These are phyloP conservation scores for Drosophila subobscura DNA, from an alignment of 1,140 invertebrate genomes.

Conservation along the genomic window DNA sequence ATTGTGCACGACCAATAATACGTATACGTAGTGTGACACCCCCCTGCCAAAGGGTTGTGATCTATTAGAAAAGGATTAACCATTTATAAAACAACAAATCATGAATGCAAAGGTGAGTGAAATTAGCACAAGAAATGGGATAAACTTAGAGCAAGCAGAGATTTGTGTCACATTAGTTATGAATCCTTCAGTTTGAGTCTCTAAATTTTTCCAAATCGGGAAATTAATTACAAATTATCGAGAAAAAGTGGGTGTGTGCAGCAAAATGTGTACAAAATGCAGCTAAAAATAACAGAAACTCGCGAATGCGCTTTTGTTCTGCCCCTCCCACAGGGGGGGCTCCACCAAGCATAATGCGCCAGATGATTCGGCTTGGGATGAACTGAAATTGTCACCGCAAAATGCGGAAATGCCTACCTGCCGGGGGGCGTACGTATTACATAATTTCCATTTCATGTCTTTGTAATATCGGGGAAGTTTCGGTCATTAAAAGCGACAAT, in stretches of 20 bases:
- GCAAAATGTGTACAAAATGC: constrained; percentile 16
- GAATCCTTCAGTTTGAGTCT: not conserved
- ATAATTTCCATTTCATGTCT: constrained; percentile 64
- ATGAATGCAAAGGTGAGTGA: constrained; percentile 44
- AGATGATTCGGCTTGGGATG: constrained; percentile 33
- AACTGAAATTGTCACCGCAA: constrained; percentile 42
- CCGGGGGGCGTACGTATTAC: constrained; percentile 43
- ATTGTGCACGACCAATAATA: constrained; percentile 54
- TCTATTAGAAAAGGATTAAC: constrained; percentile 1
- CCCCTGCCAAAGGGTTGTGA: not conserved
- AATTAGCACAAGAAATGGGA: not conserved
- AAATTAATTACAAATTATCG: constrained; percentile 1
- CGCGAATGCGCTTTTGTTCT: constrained; percentile 73
- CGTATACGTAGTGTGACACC: constrained; percentile 65
- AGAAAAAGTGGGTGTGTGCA: constrained; percentile 52
- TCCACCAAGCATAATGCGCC: constrained; percentile 45
- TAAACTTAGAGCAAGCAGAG: not conserved
- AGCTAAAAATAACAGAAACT: constrained; percentile 69
- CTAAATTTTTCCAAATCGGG: not conserved
- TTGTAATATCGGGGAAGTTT: constrained; percentile 73
- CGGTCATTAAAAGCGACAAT: constrained; percentile 66
- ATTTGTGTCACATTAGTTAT: not conserved
- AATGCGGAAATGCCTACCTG: constrained; percentile 67
- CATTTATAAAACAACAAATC: constrained; percentile 3
- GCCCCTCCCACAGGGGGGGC: constrained; percentile 19